phyloP scores from a whole-genome alignment of 2,888 invertebrate species.

The Diarsia rubi region DNA sequence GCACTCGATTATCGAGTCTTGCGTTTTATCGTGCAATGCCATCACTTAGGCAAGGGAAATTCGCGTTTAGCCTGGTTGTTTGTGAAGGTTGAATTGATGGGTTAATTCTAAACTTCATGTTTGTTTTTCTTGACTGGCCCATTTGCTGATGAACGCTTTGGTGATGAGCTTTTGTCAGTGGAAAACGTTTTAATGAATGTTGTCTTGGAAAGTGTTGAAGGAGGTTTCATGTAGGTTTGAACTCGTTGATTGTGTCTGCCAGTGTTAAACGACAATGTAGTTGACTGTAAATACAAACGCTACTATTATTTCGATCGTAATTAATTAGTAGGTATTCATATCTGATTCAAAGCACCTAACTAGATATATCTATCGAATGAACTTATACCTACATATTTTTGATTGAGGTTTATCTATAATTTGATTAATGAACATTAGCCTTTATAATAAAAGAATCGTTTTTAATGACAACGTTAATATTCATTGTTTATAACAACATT shows the following conservation, averaged over 20 bases:
- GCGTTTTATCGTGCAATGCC: conserved; percentile 62
- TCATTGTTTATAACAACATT: neutral
- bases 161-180: conserved; percentile 46
- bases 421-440: neutral
- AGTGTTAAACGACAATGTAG: neutral
- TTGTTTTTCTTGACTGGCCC: conserved; percentile 42
- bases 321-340: neutral
- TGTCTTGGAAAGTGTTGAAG: conserved; percentile 38
- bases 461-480: neutral
- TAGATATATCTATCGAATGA: too few species aligned
- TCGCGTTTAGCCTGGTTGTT: conserved; percentile 55
- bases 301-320: neutral
- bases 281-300: neutral
- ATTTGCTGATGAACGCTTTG: conserved; percentile 45
- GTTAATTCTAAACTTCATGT: conserved; percentile 55
- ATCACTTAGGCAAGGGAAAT: conserved; percentile 67
- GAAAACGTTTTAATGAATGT: conserved; percentile 33
- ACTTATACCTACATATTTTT: too few species aligned
- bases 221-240: conserved; percentile 13
- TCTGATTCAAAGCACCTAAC: neutral
- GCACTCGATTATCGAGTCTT: conserved; percentile 63
- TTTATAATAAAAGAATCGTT: neutral
- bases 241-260: conserved; percentile 18
- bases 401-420: neutral
- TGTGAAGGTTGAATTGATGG: conserved; percentile 60